phyloP scores from a whole-genome alignment of 2,888 invertebrate species.

The Phengaris arion region DNA sequence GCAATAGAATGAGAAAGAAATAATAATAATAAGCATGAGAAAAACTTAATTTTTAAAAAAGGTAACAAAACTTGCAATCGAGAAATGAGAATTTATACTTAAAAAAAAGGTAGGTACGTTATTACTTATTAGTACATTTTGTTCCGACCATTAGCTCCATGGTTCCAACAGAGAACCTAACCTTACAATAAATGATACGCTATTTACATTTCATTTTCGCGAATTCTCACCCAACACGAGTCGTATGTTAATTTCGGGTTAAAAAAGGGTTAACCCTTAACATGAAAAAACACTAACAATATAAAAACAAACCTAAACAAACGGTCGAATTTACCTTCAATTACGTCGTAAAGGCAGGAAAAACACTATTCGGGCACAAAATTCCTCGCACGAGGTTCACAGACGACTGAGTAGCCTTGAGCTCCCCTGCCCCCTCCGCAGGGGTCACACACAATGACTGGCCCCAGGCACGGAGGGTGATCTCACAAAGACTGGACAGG shows the following conservation, averaged over 20 bases:
- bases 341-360: slow-evolving; percentile 31
- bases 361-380: slow-evolving; percentile 42
- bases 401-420: slow-evolving; percentile 58
- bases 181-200: not conserved
- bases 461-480: slow-evolving; percentile 29
- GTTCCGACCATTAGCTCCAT: not conserved
- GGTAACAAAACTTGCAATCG: not conserved
- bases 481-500: slow-evolving; percentile 32
- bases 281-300: slow-evolving; percentile 30
- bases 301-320: slow-evolving; percentile 28
- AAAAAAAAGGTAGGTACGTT: not conserved
- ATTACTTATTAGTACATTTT: not conserved
- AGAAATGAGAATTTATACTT: not conserved
- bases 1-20: no score
- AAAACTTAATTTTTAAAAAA: not conserved
- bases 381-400: slow-evolving; percentile 60
- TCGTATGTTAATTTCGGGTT: not conserved
- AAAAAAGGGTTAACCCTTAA: slow-evolving; percentile 6
- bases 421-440: slow-evolving; percentile 50
- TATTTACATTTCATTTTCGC: slow-evolving; percentile 1
- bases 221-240: not conserved
- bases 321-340: slow-evolving; percentile 30
- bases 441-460: slow-evolving; percentile 32
- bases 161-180: not conserved
- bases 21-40: no score